Conservation (phyloP, 2,888 invertebrate species). For the Clitarchus hookeri region DNA sequence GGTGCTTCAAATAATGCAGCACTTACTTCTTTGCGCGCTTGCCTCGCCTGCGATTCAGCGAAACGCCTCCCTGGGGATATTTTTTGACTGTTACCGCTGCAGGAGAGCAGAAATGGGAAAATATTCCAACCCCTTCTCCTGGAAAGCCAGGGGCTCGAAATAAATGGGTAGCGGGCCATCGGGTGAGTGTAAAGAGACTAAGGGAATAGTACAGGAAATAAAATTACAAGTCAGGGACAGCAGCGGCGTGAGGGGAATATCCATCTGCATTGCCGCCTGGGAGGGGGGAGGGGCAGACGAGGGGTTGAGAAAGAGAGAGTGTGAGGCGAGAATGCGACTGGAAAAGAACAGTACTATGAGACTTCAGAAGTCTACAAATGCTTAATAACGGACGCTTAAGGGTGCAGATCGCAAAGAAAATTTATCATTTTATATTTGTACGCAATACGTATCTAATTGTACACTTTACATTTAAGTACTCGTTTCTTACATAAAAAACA, state of each 20-base stretch:
- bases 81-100: not conserved
- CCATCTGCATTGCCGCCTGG: not conserved
- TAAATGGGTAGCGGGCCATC: not conserved
- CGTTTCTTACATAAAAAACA: too few relatives aligned
- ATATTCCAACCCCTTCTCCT: not conserved
- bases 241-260: not conserved
- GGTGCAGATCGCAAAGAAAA: too few relatives aligned
- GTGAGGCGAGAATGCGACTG: too few relatives aligned
- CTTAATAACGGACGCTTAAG: too few relatives aligned
- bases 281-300: not conserved
- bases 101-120: not conserved
- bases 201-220: conserved; percentile 6
- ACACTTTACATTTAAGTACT: too few relatives aligned
- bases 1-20: not conserved
- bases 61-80: not conserved
- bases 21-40: not conserved
- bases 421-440: too few relatives aligned
- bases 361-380: too few relatives aligned
- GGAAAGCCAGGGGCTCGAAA: not conserved
- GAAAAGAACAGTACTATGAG: too few relatives aligned
- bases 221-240: conserved; percentile 14
- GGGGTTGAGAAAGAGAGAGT: not conserved
- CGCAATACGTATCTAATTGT: too few relatives aligned
- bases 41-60: not conserved
- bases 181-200: conserved; percentile 10